Evolutionary conservation across 2,888 invertebrate species (phyloP).

Genomic region (Willowsia nigromaculata): DNA sequence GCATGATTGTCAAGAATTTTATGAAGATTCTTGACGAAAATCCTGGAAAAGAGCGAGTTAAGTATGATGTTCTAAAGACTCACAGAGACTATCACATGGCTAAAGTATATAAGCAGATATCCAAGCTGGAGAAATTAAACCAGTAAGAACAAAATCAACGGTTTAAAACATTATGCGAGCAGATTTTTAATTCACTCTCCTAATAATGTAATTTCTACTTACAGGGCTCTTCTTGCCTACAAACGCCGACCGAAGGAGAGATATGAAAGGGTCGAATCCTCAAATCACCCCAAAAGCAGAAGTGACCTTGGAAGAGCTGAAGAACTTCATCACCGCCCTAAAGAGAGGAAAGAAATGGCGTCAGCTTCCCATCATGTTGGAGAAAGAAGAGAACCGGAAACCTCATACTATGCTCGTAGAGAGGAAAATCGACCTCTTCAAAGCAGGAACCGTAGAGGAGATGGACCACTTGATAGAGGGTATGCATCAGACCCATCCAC

Average conservation of each 20-base stretch:
- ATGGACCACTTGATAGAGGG: no score
- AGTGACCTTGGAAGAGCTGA: background rate
- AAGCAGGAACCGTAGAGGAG: no score
- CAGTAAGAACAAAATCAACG: background rate
- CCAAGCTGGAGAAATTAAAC: constrained; percentile 59
- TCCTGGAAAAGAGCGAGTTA: constrained; percentile 24
- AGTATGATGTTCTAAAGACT: constrained; percentile 51
- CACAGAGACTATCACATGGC: constrained; percentile 65
- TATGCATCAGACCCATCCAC: no score
- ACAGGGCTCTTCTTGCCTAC: background rate
- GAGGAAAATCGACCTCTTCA: no score
- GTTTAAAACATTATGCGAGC: background rate
- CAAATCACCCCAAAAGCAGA: background rate
- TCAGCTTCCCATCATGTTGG: no score
- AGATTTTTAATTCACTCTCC: no score
- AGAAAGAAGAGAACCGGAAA: background rate
- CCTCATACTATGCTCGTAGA: no score
- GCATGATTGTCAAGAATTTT: constrained; percentile 54
- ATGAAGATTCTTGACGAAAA: constrained; percentile 9
- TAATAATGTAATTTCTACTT: background rate
- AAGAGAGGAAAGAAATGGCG: background rate
- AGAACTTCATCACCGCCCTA: background rate
- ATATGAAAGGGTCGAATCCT: background rate
- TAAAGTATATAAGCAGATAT: constrained; percentile 59
- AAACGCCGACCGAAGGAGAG: background rate